Evolutionary conservation across 2,888 invertebrate genomes (phyloP).

Genomic region (Drosophila multiciliata): DNA sequence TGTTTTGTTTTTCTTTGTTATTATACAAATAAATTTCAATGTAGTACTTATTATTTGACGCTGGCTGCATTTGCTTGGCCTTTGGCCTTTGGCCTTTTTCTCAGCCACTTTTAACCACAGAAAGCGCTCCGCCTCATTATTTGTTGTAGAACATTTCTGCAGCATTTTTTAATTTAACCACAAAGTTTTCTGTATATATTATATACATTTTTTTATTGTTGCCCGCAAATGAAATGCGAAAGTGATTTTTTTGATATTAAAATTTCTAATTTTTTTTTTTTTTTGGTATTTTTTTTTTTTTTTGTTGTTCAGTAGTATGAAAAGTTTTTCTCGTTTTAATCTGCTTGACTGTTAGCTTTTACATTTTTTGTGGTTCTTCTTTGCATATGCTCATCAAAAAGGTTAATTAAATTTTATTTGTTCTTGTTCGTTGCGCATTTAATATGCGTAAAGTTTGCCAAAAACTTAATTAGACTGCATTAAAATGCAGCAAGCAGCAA

Average conservation of each 20-base stretch:
- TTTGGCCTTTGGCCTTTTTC: conserved; percentile 21
- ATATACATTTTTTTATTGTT: conserved; percentile 32
- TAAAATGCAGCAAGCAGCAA: conserved; percentile 29
- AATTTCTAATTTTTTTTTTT: conserved; percentile 27
- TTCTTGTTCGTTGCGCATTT: conserved; percentile 29
- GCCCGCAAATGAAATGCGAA: conserved; percentile 67
- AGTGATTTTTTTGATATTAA: conserved; percentile 68
- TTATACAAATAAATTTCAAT: conserved; percentile 68
- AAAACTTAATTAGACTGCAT: conserved; percentile 50
- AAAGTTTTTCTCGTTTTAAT: conserved; percentile 72
- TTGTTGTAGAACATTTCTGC: conserved; percentile 54
- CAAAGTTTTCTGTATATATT: conserved; percentile 65
- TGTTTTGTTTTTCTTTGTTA: conserved; percentile 12
- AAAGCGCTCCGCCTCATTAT: conserved; percentile 58
- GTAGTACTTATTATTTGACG: conserved; percentile 56
- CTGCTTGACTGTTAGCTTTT: conserved; percentile 54
- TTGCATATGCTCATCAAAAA: conserved; percentile 30
- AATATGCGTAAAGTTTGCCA: conserved; percentile 49
- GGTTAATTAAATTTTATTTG: conserved; percentile 72
- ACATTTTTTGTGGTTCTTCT: conserved; percentile 50
- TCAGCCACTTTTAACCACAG: conserved; percentile 44
- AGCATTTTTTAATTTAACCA: conserved; percentile 74
- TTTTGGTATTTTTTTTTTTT: neutral
- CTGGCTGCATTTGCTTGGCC: conserved; percentile 40
- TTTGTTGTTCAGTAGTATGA: conserved; percentile 6